These are phyloP conservation scores for Patagioenas fasciata DNA, from an alignment of 2,113 vertebrate species.

Conservation along the genomic window DNA sequence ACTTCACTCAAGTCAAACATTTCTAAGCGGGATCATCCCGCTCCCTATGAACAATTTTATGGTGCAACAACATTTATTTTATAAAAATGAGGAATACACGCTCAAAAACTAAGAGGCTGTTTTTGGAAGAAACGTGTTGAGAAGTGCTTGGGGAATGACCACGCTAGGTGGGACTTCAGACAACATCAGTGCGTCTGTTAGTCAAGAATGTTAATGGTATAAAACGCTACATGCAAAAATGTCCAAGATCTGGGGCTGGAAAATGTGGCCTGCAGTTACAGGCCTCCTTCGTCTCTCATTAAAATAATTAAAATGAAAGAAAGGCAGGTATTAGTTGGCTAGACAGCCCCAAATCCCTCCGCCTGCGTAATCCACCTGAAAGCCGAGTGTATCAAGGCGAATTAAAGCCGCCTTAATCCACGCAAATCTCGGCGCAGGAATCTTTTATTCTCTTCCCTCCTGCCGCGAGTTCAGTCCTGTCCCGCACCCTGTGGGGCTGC, in stretches of 20 bases:
- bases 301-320: constrained; percentile 15
- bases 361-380: constrained; percentile 33
- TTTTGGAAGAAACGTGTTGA: background rate
- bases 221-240: background rate
- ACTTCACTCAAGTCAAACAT: background rate
- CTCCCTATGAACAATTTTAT: accelerated
- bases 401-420: constrained; percentile 58
- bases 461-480: background rate
- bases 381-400: constrained; percentile 24
- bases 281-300: background rate
- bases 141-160: background rate
- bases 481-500: background rate
- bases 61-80: accelerated
- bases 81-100: background rate
- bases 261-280: background rate
- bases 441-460: constrained; percentile 37
- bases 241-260: background rate
- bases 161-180: background rate
- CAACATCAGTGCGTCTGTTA: accelerated
- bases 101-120: background rate
- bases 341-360: constrained; percentile 34
- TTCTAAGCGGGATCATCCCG: background rate
- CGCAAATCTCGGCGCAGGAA: constrained; percentile 29
- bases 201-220: accelerated
- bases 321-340: constrained; percentile 30